Conservation (phyloP, 2,797 vertebrate genomes). For the Chloroceryle inda region DNA sequence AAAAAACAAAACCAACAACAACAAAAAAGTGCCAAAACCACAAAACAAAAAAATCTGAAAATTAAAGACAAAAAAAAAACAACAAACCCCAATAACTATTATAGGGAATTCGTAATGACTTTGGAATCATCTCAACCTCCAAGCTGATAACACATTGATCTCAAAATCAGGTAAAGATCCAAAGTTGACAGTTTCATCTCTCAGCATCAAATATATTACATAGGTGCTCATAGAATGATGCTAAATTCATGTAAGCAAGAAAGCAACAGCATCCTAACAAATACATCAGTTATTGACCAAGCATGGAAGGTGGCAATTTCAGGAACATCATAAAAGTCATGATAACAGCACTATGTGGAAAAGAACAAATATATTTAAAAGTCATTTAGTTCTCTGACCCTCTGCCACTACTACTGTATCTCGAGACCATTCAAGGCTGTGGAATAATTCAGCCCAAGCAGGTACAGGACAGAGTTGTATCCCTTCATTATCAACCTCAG, state of each 20-base stretch:
- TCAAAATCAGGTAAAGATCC: not conserved
- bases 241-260: not conserved
- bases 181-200: not conserved
- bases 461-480: accelerated
- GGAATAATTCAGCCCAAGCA: not conserved
- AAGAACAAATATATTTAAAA: not conserved
- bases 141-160: not conserved
- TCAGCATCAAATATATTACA: not conserved
- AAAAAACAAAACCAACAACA: not conserved
- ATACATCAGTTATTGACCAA: not conserved
- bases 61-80: too few relatives aligned
- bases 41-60: too few relatives aligned
- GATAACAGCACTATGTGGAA: not conserved
- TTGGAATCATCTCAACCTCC: not conserved
- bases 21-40: too few relatives aligned
- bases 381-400: not conserved
- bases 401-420: not conserved
- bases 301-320: not conserved
- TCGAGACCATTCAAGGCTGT: not conserved
- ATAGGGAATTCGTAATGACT: too few relatives aligned
- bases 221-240: not conserved
- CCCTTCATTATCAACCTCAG: not conserved
- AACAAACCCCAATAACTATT: too few relatives aligned
- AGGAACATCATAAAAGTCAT: not conserved
- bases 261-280: not conserved